Evolutionary conservation across 2,113 vertebrate genomes (phyloP).

Genomic region (Rhagologus leucostigma): DNA sequence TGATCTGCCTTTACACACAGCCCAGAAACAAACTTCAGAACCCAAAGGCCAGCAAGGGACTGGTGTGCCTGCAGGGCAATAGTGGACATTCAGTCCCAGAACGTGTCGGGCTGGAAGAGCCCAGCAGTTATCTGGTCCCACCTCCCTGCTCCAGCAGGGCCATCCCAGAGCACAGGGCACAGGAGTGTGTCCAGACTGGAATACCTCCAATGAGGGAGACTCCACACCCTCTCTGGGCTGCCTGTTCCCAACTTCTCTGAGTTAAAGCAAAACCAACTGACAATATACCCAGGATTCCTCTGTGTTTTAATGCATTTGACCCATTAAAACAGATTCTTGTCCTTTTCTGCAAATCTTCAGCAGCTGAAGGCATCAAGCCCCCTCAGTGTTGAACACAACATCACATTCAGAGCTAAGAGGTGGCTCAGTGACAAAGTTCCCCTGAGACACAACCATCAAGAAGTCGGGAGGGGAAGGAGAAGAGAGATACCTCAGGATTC

Average conservation of each 20-base stretch:
- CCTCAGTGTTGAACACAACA: neutral
- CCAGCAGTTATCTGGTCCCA: neutral
- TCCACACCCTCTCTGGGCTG: neutral
- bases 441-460: neutral
- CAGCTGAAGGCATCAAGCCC: neutral
- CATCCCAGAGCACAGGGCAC: neutral
- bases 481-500: neutral
- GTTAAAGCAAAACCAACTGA: neutral
- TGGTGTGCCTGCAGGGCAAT: neutral
- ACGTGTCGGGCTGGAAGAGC: neutral
- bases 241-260: neutral
- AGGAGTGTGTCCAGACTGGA: neutral
- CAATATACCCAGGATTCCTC: neutral
- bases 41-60: neutral
- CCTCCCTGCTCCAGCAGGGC: neutral
- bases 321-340: neutral
- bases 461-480: neutral
- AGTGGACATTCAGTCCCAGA: neutral
- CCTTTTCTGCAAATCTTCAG: neutral
- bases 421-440: neutral
- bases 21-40: neutral
- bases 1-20: neutral
- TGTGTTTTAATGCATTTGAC: neutral
- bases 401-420: neutral
- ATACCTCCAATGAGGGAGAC: neutral